These are phyloP conservation scores for Lysiphlebus fabarum DNA, from an alignment of 1,140 invertebrate genomes.

Conservation along the genomic window DNA sequence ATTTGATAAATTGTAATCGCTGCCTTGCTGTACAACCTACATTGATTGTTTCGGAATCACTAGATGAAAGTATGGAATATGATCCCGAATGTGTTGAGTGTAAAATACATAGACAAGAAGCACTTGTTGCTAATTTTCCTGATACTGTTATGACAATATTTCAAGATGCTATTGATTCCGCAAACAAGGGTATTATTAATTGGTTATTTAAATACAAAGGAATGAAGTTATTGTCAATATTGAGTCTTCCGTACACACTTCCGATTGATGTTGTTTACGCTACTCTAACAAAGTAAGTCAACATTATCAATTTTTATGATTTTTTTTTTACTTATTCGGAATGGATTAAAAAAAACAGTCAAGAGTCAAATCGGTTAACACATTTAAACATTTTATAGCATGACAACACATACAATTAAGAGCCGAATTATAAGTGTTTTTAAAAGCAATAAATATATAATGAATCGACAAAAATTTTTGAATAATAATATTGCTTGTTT, in stretches of 20 bases:
- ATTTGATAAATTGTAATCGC: slow-evolving; percentile 80
- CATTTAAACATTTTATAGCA: too few relatives aligned
- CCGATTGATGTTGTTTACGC: slow-evolving; percentile 83
- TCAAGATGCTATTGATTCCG: slow-evolving; percentile 86
- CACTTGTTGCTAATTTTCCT: slow-evolving; percentile 78
- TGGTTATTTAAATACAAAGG: slow-evolving; percentile 83
- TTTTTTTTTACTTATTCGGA: too few relatives aligned
- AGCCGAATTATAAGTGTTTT: neutral
- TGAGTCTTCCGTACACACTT: slow-evolving; percentile 79
- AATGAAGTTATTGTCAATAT: slow-evolving; percentile 72
- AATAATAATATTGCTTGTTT: too few relatives aligned
- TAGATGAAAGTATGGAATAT: slow-evolving; percentile 69
- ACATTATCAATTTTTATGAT: slow-evolving; percentile 4
- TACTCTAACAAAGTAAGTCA: slow-evolving; percentile 76
- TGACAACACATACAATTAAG: slow-evolving; percentile 3
- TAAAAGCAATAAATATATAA: neutral
- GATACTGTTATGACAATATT: slow-evolving; percentile 82
- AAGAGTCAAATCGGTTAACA: too few relatives aligned
- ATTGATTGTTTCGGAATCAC: slow-evolving; percentile 70
- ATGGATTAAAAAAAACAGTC: too few relatives aligned
- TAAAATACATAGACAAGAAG: slow-evolving; percentile 82
- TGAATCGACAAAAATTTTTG: too few relatives aligned
- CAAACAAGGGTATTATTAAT: slow-evolving; percentile 85
- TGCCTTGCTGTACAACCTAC: slow-evolving; percentile 81
- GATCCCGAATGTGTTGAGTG: slow-evolving; percentile 82